A percentile compares a stretch with the other conserved stretches of the same genome.
Conservation (phyloP, 2,888 invertebrate genomes). For the Agrenia bidenticulata region DNA sequence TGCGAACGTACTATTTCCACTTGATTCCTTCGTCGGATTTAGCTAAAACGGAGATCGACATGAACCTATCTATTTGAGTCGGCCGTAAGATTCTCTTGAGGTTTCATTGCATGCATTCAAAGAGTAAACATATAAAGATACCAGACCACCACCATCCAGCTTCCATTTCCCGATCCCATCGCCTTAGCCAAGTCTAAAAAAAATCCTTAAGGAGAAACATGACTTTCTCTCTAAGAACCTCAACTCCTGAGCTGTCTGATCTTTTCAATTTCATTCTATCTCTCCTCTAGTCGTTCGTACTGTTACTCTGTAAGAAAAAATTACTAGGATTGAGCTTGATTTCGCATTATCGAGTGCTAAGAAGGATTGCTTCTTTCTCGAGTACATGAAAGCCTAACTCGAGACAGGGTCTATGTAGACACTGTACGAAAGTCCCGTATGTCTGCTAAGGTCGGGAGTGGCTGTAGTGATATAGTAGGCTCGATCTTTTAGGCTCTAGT, state of each 20-base stretch:
- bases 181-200: not conserved
- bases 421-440: too few species aligned
- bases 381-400: not conserved
- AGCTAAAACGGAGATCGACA: slow-evolving; percentile 16
- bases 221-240: not conserved
- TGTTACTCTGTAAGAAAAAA: not conserved
- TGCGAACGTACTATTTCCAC: slow-evolving; percentile 13
- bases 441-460: too few species aligned
- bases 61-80: slow-evolving; percentile 17
- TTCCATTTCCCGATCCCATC: not conserved
- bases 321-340: slow-evolving; percentile 36
- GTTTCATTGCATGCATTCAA: slow-evolving; percentile 21
- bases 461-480: too few species aligned
- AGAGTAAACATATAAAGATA: slow-evolving; percentile 13
- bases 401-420: not conserved
- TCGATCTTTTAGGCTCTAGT: too few species aligned
- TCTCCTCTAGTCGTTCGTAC: not conserved
- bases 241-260: slow-evolving; percentile 9
- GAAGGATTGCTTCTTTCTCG: slow-evolving; percentile 18
- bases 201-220: slow-evolving; percentile 4
- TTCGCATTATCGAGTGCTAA: slow-evolving; percentile 38
- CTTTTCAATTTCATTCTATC: slow-evolving; percentile 7
- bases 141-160: not conserved
- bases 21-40: slow-evolving; percentile 23
- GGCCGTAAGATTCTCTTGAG: slow-evolving; percentile 16